These are phyloP conservation scores for Desmodus rotundus DNA, from an alignment of 2,113 vertebrate genomes.

Conservation along the genomic window DNA sequence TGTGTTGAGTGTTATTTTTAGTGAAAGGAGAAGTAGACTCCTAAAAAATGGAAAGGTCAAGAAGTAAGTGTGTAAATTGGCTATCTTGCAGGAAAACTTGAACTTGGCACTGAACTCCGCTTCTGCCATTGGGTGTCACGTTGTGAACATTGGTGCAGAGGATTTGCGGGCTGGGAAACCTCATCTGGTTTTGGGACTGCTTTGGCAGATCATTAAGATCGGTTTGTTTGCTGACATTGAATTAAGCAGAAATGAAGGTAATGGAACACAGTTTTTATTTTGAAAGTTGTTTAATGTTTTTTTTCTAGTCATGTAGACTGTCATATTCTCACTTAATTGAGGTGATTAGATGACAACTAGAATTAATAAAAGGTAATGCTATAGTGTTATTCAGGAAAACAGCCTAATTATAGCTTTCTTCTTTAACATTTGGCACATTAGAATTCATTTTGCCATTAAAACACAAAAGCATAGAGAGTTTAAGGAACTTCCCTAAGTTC, in stretches of 20 bases:
- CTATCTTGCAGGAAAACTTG: slow-evolving; percentile 91
- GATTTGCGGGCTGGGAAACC: slow-evolving; percentile 97
- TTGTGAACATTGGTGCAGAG: slow-evolving; percentile 96
- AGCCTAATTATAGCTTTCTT: slow-evolving; percentile 29
- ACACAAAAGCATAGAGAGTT: not conserved
- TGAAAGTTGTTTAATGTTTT: not conserved
- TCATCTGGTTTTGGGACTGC: slow-evolving; percentile 94
- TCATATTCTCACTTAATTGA: slow-evolving; percentile 3
- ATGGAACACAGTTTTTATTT: not conserved
- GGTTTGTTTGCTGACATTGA: slow-evolving; percentile 96
- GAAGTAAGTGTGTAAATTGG: slow-evolving; percentile 45
- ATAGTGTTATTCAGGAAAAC: slow-evolving; percentile 20
- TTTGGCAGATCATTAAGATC: slow-evolving; percentile 99
- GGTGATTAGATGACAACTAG: slow-evolving; percentile 21
- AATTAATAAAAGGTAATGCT: slow-evolving; percentile 33
- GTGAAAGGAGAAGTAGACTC: slow-evolving; percentile 6
- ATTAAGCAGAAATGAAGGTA: slow-evolving; percentile 96
- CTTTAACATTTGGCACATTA: slow-evolving; percentile 28
- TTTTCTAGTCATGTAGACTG: not conserved
- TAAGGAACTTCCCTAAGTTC: not conserved
- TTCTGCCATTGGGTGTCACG: slow-evolving; percentile 97
- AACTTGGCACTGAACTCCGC: slow-evolving; percentile 97
- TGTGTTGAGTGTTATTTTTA: slow-evolving; percentile 23
- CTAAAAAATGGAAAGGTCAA: slow-evolving; percentile 21
- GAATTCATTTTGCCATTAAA: slow-evolving; percentile 31